phyloP scores from a whole-genome alignment of 2,797 vertebrate species.

The Phrynocephalus forsythii region DNA sequence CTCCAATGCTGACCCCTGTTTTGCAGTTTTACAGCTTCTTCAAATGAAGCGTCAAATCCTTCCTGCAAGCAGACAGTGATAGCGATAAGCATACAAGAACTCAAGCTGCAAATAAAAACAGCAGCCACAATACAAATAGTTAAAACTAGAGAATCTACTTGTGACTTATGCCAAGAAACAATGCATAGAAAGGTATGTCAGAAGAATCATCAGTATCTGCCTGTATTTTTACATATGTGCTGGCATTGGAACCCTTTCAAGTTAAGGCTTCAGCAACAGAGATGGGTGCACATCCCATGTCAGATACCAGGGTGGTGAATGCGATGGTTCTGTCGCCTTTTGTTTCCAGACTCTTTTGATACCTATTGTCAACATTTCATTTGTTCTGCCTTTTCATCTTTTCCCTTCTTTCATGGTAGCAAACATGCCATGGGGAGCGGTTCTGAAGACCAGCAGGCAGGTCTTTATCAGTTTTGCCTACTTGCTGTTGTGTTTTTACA shows the following conservation, averaged over 20 bases:
- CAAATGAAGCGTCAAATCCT: neutral
- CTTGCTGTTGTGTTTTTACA: too few relatives aligned
- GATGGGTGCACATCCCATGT: neutral
- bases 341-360: conserved; percentile 18
- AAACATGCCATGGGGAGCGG: neutral
- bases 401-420: neutral
- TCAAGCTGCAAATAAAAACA: neutral
- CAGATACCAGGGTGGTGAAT: neutral
- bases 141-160: neutral
- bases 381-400: conserved; percentile 27
- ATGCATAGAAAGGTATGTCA: neutral
- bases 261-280: neutral
- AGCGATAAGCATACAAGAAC: neutral
- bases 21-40: neutral
- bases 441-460: too few relatives aligned
- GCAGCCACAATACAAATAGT: neutral
- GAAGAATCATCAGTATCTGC: neutral
- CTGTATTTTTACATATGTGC: neutral
- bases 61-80: neutral
- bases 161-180: conserved; percentile 3
- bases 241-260: conserved; percentile 21
- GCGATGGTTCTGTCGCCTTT: conserved; percentile 2
- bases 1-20: neutral
- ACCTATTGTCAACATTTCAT: conserved; percentile 17
- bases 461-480: too few relatives aligned